Conservation (phyloP, 2,888 invertebrate genomes). For the Dyspetes luteomarginatus region DNA sequence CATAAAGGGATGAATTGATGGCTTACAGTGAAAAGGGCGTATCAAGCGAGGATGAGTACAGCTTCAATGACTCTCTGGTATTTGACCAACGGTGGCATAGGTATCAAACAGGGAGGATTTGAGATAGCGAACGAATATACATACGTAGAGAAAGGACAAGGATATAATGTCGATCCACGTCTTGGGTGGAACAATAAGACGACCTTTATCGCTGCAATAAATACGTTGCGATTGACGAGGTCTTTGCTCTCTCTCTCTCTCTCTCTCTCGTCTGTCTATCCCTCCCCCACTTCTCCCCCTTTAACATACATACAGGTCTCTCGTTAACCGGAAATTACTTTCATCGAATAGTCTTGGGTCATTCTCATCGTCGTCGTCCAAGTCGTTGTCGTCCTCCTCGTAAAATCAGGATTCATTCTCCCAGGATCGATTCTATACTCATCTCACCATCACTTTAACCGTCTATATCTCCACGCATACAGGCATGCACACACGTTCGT, state of each 20-base stretch:
- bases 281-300: background rate
- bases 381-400: slow-evolving; percentile 48
- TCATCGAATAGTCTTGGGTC: slow-evolving; percentile 60
- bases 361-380: slow-evolving; percentile 50
- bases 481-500: background rate
- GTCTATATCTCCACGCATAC: background rate
- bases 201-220: slow-evolving; percentile 77
- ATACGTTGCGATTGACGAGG: slow-evolving; percentile 60
- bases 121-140: slow-evolving; percentile 4
- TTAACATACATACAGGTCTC: slow-evolving; percentile 27
- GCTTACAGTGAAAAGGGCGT: no score
- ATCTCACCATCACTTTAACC: slow-evolving; percentile 20
- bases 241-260: slow-evolving; percentile 16
- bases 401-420: slow-evolving; percentile 61
- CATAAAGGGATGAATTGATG: no score
- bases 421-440: slow-evolving; percentile 57
- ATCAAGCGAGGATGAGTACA: no score
- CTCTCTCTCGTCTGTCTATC: background rate
- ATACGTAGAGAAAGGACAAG: slow-evolving; percentile 31
- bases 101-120: background rate
- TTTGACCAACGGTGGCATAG: no score
- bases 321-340: slow-evolving; percentile 66
- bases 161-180: slow-evolving; percentile 49
- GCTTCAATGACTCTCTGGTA: no score
- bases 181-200: slow-evolving; percentile 76